Percentiles rank a stretch among this genome's conserved stretches.
phyloP scores from a whole-genome alignment of 2,797 vertebrate species.

The Tarsius wallacei region DNA sequence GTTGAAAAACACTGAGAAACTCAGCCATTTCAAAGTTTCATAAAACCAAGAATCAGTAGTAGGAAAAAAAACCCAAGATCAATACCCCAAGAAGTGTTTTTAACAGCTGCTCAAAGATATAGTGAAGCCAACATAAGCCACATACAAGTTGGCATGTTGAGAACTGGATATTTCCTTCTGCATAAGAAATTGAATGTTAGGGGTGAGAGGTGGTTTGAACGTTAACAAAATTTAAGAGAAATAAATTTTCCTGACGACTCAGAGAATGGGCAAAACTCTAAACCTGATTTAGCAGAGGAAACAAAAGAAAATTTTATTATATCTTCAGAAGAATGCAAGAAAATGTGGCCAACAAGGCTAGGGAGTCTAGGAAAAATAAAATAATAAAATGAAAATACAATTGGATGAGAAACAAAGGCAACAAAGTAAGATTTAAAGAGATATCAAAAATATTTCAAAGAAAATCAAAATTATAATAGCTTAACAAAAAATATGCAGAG shows the following conservation, averaged over 20 bases:
- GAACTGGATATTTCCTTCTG: not conserved
- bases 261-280: not conserved
- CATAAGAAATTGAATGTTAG: not conserved
- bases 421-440: conserved; percentile 46
- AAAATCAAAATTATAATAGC: conserved; percentile 27
- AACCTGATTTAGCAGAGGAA: not conserved
- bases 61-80: not conserved
- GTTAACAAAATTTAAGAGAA: not conserved
- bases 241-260: not conserved
- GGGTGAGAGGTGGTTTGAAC: not conserved
- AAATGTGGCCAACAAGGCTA: not conserved
- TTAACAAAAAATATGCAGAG: not conserved
- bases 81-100: not conserved
- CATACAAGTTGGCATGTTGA: not conserved
- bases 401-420: conserved; percentile 4
- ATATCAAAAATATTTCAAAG: conserved; percentile 45
- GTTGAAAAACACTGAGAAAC: not conserved
- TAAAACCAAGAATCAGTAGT: not conserved
- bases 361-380: not conserved
- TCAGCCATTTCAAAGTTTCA: not conserved
- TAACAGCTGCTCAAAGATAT: not conserved
- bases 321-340: not conserved
- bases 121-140: not conserved
- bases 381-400: not conserved
- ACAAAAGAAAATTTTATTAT: conserved; percentile 2